Evolutionary conservation across 2,797 vertebrate genomes (phyloP), one percentile per base, ranked within the genome.

Genomic region (Poecile montanus): DNA sequence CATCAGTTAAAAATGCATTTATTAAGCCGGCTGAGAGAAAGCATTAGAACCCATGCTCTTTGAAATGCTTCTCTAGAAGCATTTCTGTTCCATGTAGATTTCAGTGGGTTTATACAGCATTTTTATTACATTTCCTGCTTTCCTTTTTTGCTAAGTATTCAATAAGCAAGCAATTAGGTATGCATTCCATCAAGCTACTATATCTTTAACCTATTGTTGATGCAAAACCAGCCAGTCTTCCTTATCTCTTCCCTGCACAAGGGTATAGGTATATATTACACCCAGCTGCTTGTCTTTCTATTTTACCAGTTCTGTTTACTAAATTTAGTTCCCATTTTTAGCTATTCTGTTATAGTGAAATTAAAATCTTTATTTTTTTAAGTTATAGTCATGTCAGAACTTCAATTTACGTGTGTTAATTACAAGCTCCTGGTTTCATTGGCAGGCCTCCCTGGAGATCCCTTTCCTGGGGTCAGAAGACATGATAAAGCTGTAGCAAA

Each of bases 21-120:
- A 66, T 66, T 18, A 36, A 50, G 18, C 17, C 0, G 0, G 18
- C 19, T 38, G 38, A 60, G 38, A 53, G n/a, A 53, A 76, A 53
- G 29, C 62, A n/a, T 53, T 85, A 19, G n/a, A 68, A 23, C 8
- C 15, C 0, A 0, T 23, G 18, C 10, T 38, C 23, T 38, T 19
- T 12, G 4, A 60, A 67, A 67, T 67, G 22, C 38, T 50, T 85
- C 27, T 27, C 29, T 26, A 65, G 40, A 56, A 66, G 13, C 10
- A 66, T 47, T 66, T 56, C 10, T 66, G 16, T 29, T 68, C 23
- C 16, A 38, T n/a, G 23, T 20, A 29, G 10, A 53, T 38, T 68
- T 68, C 54, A 45, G 19, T n/a, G 19, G 19, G 15, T 60, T 85
- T 53, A 27, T 14, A 23, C 9, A 45, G 16, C 27, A 60, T 68